Evolutionary conservation across 2,888 invertebrate genomes (phyloP).

Genomic region (Dolomedes plantarius): DNA sequence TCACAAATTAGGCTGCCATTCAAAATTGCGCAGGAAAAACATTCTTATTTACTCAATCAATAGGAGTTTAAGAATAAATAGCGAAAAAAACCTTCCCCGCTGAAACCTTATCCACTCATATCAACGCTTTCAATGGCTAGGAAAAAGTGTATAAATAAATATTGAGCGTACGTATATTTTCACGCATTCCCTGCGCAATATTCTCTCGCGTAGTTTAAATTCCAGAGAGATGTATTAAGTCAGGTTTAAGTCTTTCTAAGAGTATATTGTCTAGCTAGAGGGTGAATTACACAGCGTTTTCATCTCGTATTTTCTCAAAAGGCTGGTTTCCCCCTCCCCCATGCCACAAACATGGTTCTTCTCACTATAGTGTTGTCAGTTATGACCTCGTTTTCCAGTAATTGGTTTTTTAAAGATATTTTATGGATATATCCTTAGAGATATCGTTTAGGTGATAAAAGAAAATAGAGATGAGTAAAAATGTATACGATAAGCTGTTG

Average conservation of each 20-base stretch:
- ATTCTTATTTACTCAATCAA: no score
- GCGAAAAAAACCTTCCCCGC: no score
- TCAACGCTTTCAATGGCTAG: no score
- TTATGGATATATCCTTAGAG: neutral
- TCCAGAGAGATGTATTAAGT: slow-evolving; percentile 40
- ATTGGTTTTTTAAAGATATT: slow-evolving; percentile 21
- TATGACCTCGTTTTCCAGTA: slow-evolving; percentile 25
- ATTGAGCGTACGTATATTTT: neutral
- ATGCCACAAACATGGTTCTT: slow-evolving; percentile 24
- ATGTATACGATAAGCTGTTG: neutral
- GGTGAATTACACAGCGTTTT: slow-evolving; percentile 39
- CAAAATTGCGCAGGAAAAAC: no score
- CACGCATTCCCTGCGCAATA: slow-evolving; percentile 1
- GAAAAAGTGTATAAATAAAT: no score
- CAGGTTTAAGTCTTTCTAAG: slow-evolving; percentile 33
- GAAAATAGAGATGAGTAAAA: slow-evolving; percentile 36
- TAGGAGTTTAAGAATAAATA: no score
- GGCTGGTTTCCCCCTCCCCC: no score
- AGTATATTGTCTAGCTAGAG: slow-evolving; percentile 28
- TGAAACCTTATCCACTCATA: no score
- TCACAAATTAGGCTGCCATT: no score
- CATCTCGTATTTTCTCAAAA: slow-evolving; percentile 38
- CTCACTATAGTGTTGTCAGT: slow-evolving; percentile 24
- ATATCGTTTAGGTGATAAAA: slow-evolving; percentile 28
- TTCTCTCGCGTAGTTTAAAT: slow-evolving; percentile 23